Base-by-base conservation (phyloP, 2,888 invertebrate species). In the Eupithecia exiguata region DNA sequence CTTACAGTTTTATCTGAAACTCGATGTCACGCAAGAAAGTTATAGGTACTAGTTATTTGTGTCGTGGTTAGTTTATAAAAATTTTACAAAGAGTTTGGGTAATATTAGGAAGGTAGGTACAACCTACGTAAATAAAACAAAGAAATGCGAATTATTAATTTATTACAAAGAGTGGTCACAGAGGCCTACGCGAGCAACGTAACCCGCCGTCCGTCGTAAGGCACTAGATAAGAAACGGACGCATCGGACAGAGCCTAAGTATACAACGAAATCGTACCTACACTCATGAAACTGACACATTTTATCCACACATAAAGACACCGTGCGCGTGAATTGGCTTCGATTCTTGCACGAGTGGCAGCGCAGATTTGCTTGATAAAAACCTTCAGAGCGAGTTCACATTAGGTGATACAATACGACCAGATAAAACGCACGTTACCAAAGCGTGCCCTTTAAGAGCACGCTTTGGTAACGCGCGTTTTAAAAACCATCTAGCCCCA, bases 151-250 rank as follows among this genome's bases (percentile, higher is more conserved):
- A 80, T 86, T 82, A 79, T 81, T 83, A 82, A 80, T 79, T 88
- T 88, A 88, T 87, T 86, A 87, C 81, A 84, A 87, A 84, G 84
- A 88, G 83, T 84, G 85, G 86, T 88, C 86, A 87, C 83, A 89
- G 87, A 82, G 87, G 89, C 87, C 88, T 90, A 91, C 85, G 86
- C 86, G 88, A 90, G 92, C 92, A 92, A 92, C 87, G 86, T 87
- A 93, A 92, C 88, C 88, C 87, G 87, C 77, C 85, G 89, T 91
- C 91, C 91, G 91, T 86, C 84, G 87, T 93, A 93, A 93, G 93
- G 93, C 92, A 93, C 92, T 92, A 92, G 86, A 87, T 85, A 85
- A 87, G 83, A 86, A 88, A 90, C 91, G 91, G 91, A 91, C 91
- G 87, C 87, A 83, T 83, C 83, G 85, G 86, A 88, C 84, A 85